Evolutionary conservation across 1,140 invertebrate genomes (phyloP), one percentile per base, ranked within the genome.

Genomic region (Eriocheir sinensis): DNA sequence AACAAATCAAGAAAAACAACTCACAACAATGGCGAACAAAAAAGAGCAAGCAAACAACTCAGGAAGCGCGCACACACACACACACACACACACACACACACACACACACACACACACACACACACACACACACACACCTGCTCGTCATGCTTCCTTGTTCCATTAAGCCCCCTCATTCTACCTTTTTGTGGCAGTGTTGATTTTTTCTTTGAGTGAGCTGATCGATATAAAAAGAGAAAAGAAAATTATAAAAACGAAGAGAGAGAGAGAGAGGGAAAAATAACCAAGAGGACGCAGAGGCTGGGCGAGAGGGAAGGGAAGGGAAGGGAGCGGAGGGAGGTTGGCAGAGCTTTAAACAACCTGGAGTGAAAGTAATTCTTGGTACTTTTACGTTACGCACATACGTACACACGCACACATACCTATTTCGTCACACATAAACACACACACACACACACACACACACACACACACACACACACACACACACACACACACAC

Each of bases 91-190:
- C 88, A 41, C 44, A 88, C 88, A 89, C 36, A 41, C 38, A 89
- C 44, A 89, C 44, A 89, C 88, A 89, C 88, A 89, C 88, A 44
- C 44, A 89, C 38, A 89, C 27, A 32, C 88, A 89, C 38, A 89
- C 44, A 89, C 88, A 44, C 38, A 89, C 38, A 89, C 88, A 89
- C 41, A 53, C 30, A 34, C 88, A 38, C 21, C 86, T 40, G 36
- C 4, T 30, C 2, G n/a, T 72, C 3, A 27, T 17, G 79, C 32
- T 30, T 41, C 83, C 30, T 41, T n/a, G 21, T 41, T 41, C 83
- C 27, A 6, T 41, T 41, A 0, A 38, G 0, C 30, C n/a, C 83
- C 2, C 36, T 1, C 83, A n/a, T 86, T 41, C 34, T 6, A n/a
- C 40, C 9, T 4, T 40, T 15, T 86, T 86, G n/a, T 72, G n/a